phyloP scores from a whole-genome alignment of 2,888 invertebrate genomes.

The Heliconius erato region DNA sequence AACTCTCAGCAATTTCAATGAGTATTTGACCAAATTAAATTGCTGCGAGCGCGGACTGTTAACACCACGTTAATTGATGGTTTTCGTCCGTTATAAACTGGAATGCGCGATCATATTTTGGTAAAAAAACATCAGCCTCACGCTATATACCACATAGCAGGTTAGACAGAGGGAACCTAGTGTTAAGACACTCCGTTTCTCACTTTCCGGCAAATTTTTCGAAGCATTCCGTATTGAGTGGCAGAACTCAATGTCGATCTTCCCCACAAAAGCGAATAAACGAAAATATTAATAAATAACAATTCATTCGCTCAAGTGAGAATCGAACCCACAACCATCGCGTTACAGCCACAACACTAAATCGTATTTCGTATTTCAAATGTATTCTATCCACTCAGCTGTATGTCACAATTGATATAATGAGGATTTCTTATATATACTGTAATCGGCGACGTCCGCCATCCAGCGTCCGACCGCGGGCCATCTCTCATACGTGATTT shows the following conservation, averaged over 20 bases:
- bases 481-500: constrained; percentile 59
- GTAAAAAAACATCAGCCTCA: too few species aligned
- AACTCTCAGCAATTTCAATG: constrained; percentile 44
- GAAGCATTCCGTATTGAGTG: too few species aligned
- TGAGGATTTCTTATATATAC: constrained; percentile 63
- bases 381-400: constrained; percentile 21
- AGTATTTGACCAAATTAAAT: constrained; percentile 41
- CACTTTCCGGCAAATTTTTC: too few species aligned
- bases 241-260: too few species aligned
- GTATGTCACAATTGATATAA: constrained; percentile 61
- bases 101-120: constrained; percentile 31
- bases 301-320: too few species aligned
- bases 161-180: too few species aligned
- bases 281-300: too few species aligned
- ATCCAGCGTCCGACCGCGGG: constrained; percentile 27
- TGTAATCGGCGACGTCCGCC: constrained; percentile 65
- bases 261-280: too few species aligned
- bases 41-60: constrained; percentile 29
- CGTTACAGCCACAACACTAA: too few species aligned
- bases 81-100: constrained; percentile 32
- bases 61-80: constrained; percentile 39
- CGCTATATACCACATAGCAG: too few species aligned
- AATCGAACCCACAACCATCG: too few species aligned
- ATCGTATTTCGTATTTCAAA: constrained; percentile 38
- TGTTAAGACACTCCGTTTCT: too few species aligned